These are phyloP conservation scores for Seriola aureovittata DNA, from an alignment of 2,113 vertebrate species.

Conservation along the genomic window DNA sequence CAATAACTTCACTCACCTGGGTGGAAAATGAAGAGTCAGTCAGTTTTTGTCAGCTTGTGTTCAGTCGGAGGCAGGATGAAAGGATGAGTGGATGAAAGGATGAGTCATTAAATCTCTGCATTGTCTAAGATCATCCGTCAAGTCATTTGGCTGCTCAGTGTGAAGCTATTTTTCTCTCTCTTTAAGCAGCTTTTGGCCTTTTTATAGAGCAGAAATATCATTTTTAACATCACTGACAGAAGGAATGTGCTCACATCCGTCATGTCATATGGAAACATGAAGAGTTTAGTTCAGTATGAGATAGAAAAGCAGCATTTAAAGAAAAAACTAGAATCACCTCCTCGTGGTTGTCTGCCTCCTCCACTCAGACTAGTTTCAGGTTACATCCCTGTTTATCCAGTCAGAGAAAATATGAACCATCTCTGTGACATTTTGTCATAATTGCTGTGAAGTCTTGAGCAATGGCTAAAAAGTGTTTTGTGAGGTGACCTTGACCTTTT, in stretches of 20 bases:
- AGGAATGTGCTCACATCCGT: conserved; percentile 28
- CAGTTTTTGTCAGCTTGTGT: not conserved
- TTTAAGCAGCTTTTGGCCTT: conserved; percentile 22
- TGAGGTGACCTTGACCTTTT: no score
- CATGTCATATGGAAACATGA: not conserved
- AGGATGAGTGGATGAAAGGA: no score
- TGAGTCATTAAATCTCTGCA: not conserved
- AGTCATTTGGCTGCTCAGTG: not conserved
- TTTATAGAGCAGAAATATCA: conserved; percentile 16
- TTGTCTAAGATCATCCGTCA: conserved; percentile 17
- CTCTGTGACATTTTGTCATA: no score
- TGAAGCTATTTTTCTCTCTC: not conserved
- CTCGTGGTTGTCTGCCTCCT: no score
- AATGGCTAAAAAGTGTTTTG: no score
- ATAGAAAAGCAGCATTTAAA: not conserved
- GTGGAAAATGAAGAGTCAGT: not conserved
- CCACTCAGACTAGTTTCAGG: no score
- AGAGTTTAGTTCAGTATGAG: not conserved
- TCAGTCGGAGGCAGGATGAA: not conserved
- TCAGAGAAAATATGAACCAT: no score
- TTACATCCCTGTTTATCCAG: no score
- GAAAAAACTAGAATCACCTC: no score
- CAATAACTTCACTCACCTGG: not conserved
- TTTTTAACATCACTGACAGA: not conserved
- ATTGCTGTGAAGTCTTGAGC: no score